Evolutionary conservation across 64 coral and sea anemone species (phyloP), one percentile per base, ranked within the genome.

Genomic region (Acropora tenuis): DNA sequence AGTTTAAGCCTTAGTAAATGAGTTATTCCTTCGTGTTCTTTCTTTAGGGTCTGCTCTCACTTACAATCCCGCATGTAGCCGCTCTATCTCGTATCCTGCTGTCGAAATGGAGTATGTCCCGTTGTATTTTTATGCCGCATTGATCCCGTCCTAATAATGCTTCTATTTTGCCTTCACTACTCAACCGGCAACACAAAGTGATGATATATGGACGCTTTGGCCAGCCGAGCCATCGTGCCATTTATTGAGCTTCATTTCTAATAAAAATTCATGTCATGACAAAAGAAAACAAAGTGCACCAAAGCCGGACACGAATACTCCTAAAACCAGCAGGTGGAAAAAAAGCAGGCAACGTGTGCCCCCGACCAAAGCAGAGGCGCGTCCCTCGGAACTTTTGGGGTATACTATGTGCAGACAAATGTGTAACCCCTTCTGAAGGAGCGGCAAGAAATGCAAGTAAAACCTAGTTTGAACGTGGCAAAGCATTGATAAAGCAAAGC

Each of bases 111-210:
- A 53, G 50, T 53, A 53, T 53, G 50, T 53, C 50, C 50, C 50
- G 50, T 53, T 53, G 50, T 53, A 53, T 53, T 53, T 53, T 53
- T 53, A 53, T 53, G 50, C 50, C 50, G 50, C 50, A 53, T 30
- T 30, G 30, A 30, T 53, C 50, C 50, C 50, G 50, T 53, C 8
- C 50, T 53, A 53, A 4, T 53, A 53, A 53, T 53, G 50, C 50
- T 53, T 53, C 1, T 20, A 78, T 78, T 78, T 78, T 78, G 76
- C 76, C 47, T 78, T 4, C 76, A 49, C 76, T 78, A 50, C 76
- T 48, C 76, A 49, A 78, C 76, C 76, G 44, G 76, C 3, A 44
- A 78, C 76, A 78, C 76, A 78, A 78, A 78, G 41, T 49, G 76
- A 49, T 78, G 47, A 78, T 78, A 48, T 78, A 12, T 48, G 46